phyloP scores from a whole-genome alignment of 2,888 invertebrate genomes.

The Cistogaster globosa region DNA sequence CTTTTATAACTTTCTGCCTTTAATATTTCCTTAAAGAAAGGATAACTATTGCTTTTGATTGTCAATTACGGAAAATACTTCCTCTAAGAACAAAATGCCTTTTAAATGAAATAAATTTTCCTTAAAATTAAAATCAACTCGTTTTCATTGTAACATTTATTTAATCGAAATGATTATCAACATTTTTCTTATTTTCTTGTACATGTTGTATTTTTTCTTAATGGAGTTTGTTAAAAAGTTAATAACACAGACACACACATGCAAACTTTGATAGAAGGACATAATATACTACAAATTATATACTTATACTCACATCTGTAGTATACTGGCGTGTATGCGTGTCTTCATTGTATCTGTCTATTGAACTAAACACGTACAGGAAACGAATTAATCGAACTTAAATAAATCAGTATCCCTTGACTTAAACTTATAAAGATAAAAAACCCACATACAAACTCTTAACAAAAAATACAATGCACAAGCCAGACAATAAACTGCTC shows the following conservation, averaged over 20 bases:
- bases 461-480: slow-evolving; percentile 34
- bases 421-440: slow-evolving; percentile 69
- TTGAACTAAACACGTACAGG: slow-evolving; percentile 73
- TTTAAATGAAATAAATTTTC: too few relatives aligned
- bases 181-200: slow-evolving; percentile 18
- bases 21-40: too few relatives aligned
- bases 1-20: too few relatives aligned
- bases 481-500: slow-evolving; percentile 45
- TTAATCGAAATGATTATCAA: slow-evolving; percentile 42
- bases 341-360: slow-evolving; percentile 63
- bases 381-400: slow-evolving; percentile 83
- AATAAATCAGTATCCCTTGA: slow-evolving; percentile 82
- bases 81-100: too few relatives aligned
- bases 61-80: too few relatives aligned
- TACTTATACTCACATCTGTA: slow-evolving; percentile 21
- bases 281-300: slow-evolving; percentile 49
- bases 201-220: slow-evolving; percentile 14
- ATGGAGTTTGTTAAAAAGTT: slow-evolving; percentile 45
- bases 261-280: slow-evolving; percentile 31
- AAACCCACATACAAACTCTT: slow-evolving; percentile 12
- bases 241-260: slow-evolving; percentile 9
- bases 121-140: background rate
- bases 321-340: slow-evolving; percentile 49
- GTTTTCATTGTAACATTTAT: slow-evolving; percentile 1
- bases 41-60: too few relatives aligned